Percentiles rank a stretch among this genome's conserved stretches.
Evolutionary conservation across 2,797 vertebrate genomes (phyloP).

Genomic region (Tamandua tetradactyla): DNA sequence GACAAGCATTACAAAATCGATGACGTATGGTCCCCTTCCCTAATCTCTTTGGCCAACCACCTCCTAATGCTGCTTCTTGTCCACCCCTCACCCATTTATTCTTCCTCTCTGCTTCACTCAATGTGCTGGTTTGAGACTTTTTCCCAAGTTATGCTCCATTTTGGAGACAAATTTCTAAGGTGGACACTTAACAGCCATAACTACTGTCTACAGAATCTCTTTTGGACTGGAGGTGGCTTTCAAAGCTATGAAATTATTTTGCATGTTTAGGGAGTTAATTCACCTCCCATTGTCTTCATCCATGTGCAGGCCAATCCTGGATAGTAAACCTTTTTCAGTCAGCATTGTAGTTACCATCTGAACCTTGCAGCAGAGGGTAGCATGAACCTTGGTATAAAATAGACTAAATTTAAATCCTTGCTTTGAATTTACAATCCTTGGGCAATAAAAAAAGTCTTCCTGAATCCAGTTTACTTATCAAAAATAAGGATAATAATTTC

Average conservation of each 20-base stretch:
- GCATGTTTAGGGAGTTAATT: background rate
- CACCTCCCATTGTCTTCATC: background rate
- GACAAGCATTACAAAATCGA: background rate
- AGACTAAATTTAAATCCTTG: background rate
- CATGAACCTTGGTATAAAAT: background rate
- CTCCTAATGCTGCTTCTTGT: background rate
- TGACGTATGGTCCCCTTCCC: background rate
- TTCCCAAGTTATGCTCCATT: background rate
- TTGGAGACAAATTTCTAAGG: background rate
- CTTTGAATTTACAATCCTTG: conserved; percentile 4
- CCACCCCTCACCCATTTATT: background rate
- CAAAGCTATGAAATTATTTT: background rate
- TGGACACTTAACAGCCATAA: background rate
- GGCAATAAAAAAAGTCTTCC: background rate
- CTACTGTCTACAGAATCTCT: background rate
- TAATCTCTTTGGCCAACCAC: background rate
- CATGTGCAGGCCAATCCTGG: background rate
- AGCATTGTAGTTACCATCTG: background rate
- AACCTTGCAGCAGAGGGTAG: background rate
- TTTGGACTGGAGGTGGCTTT: background rate
- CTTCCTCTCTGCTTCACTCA: background rate
- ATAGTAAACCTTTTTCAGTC: background rate
- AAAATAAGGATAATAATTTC: background rate
- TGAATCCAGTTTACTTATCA: background rate
- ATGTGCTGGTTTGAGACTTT: background rate